Evolutionary conservation across 2,888 invertebrate genomes (phyloP).

Genomic region (Amaurobius ferox): DNA sequence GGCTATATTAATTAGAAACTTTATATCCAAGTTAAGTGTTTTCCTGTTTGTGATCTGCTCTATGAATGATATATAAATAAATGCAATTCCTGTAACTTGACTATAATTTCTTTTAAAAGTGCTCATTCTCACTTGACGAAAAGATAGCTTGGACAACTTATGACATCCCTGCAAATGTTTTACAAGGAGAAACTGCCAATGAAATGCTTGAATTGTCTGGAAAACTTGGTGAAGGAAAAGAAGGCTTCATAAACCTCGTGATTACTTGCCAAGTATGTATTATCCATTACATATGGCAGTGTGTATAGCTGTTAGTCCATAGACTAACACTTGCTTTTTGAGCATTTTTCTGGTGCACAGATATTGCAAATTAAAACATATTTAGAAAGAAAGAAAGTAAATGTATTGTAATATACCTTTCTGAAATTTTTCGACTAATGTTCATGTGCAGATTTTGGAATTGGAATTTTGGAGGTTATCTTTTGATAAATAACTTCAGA

Average conservation of each 20-base stretch:
- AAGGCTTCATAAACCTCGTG: slow-evolving; percentile 94
- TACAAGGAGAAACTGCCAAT: slow-evolving; percentile 91
- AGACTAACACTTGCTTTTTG: too few relatives aligned
- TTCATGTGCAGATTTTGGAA: too few relatives aligned
- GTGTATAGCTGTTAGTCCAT: too few relatives aligned
- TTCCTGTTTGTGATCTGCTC: too few relatives aligned
- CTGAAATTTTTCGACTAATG: too few relatives aligned
- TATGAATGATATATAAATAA: background rate
- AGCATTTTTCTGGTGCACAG: too few relatives aligned
- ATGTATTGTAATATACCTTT: too few relatives aligned
- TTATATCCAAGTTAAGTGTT: too few relatives aligned
- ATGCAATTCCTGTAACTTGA: background rate
- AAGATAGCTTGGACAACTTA: slow-evolving; percentile 95
- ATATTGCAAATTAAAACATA: background rate
- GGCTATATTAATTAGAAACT: too few relatives aligned
- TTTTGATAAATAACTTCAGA: too few relatives aligned
- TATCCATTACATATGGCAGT: too few relatives aligned
- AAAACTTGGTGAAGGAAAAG: slow-evolving; percentile 94
- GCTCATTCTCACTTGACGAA: slow-evolving; percentile 97
- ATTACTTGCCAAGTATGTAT: slow-evolving; percentile 55
- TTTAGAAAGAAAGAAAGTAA: background rate
- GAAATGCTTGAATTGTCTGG: slow-evolving; percentile 96
- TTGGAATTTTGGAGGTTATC: too few relatives aligned
- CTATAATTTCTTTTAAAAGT: slow-evolving; percentile 77
- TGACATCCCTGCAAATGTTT: slow-evolving; percentile 88